Evolutionary conservation across 2,113 vertebrate genomes (phyloP), one percentile per base, ranked within the genome.

Genomic region (Caretta caretta): DNA sequence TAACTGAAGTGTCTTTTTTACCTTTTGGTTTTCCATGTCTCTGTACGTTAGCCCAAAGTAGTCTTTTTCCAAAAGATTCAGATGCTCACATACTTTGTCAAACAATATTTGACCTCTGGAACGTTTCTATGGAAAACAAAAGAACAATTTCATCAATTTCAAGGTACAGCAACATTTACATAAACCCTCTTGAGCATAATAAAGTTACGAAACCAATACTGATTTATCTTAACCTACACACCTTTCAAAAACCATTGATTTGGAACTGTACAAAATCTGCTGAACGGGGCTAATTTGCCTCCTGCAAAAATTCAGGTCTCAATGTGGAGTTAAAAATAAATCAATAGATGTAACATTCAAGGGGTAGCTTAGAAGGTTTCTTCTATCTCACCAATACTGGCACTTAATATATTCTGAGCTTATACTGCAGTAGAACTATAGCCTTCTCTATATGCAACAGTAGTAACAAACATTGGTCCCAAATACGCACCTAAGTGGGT

Each of bases 61-160:
- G 97, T 99, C 99, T 97, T 98, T 99, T 97, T 99, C 99, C 98
- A 99, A 97, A 27, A 99, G 98, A 96, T 99, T 99, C 91, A 99
- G 99, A 95, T 99, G 99, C 75, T 99, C 99, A 1, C 99, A 99
- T 8, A 99, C 98, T 98, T 99, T 99, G 95, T 99, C 99, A 3
- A 99, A 99, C 2, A 99, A 98, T 84, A 99, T 95, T 92, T 99
- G 99, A 62, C 99, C 99, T 95, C 98, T 99, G 93, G 99, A 98
- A 91, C 99, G 99, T 95, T 99, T 99, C 99, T 99, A 97, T 38
- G 82, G 83, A 80, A 84, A 96, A 93, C 25, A 42, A 96, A 90
- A 25, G 20, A 83, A 78, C 54, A 6, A 49, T 35, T 29, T 35
- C 35, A 92, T 0, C n/a, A 1, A 35, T 88, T 87, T 16, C 35